These are phyloP conservation scores for Brevimyrus niger DNA, from an alignment of 2,113 vertebrate genomes.

Conservation along the genomic window DNA sequence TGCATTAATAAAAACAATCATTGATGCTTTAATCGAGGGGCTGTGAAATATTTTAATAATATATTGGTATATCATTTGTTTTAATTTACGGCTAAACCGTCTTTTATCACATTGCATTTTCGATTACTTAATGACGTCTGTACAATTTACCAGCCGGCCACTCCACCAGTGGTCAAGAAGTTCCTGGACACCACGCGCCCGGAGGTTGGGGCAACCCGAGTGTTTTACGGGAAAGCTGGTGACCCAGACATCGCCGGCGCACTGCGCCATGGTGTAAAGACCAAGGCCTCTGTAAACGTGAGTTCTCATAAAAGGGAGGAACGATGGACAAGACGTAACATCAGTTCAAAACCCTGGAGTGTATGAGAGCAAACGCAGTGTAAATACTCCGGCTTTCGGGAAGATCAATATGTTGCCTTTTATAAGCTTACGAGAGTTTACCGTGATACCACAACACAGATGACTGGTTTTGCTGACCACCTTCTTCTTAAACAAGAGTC, in stretches of 20 bases:
- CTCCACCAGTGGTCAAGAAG: slow-evolving; percentile 61
- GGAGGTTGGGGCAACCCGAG: slow-evolving; percentile 55
- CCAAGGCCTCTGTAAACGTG: slow-evolving; percentile 50
- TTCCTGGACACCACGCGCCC: slow-evolving; percentile 61
- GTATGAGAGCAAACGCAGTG: background rate
- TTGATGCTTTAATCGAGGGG: background rate
- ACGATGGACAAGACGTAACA: background rate
- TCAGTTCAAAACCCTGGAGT: background rate
- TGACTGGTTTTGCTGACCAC: background rate
- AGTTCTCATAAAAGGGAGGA: slow-evolving; percentile 28
- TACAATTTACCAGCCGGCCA: slow-evolving; percentile 54
- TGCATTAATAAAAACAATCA: background rate
- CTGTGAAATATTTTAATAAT: background rate
- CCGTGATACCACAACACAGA: background rate
- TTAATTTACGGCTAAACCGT: background rate
- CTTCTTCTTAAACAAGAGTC: background rate
- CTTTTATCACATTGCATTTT: background rate
- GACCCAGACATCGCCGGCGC: slow-evolving; percentile 66
- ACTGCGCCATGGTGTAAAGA: slow-evolving; percentile 65
- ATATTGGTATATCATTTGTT: background rate
- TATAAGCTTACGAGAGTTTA: background rate
- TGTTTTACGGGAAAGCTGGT: slow-evolving; percentile 67
- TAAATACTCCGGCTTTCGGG: background rate
- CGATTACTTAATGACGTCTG: background rate
- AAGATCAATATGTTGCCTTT: background rate